Conservation (phyloP, 2,113 vertebrate species). For the Apaloderma vittatum region DNA sequence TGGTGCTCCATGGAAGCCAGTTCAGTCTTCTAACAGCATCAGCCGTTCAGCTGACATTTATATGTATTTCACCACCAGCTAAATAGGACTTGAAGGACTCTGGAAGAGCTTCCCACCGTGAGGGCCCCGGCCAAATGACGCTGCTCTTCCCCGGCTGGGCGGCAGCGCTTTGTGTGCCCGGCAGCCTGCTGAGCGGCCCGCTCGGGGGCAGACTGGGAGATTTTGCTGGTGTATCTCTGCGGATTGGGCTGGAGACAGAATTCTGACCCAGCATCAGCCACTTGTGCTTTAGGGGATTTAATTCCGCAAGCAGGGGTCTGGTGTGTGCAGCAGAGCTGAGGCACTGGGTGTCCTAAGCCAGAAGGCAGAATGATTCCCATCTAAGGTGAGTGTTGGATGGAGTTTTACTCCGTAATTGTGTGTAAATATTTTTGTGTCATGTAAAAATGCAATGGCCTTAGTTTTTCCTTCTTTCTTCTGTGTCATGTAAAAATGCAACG, state of each 20-base stretch:
- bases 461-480: no score
- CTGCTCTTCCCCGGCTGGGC: neutral
- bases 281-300: neutral
- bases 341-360: neutral
- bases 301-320: neutral
- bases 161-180: neutral
- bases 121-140: neutral
- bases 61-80: neutral
- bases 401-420: neutral
- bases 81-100: neutral
- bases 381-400: rapidly evolving
- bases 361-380: neutral
- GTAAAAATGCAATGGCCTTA: no score
- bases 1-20: neutral
- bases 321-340: neutral
- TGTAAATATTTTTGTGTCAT: no score
- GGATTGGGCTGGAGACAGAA: neutral
- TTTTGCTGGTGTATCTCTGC: neutral
- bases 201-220: rapidly evolving
- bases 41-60: neutral
- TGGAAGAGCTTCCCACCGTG: neutral
- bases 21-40: neutral
- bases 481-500: neutral
- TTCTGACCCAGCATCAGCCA: neutral
- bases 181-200: neutral